Percentiles rank a stretch among this genome's conserved stretches.
Conservation (phyloP, 2,113 vertebrate genomes). For the Syngnathus scovelli region DNA sequence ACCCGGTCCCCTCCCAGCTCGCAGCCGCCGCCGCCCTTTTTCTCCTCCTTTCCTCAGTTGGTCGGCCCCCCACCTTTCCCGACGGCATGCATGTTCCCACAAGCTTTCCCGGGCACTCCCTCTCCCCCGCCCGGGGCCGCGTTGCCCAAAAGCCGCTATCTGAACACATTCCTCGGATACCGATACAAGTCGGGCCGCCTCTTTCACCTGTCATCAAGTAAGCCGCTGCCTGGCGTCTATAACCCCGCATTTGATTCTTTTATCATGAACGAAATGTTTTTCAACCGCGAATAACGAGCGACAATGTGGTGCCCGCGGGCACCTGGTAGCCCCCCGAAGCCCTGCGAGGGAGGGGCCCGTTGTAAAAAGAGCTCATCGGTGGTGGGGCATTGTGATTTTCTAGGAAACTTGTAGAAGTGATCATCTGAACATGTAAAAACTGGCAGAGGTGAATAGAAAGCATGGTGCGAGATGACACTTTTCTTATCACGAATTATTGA, state of each 20-base stretch:
- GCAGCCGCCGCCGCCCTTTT: slow-evolving; percentile 7
- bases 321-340: too few species aligned
- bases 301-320: too few species aligned
- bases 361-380: too few species aligned
- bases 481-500: too few species aligned
- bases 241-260: background rate
- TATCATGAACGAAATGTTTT: too few species aligned
- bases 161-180: slow-evolving; percentile 61
- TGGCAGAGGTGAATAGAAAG: too few species aligned
- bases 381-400: too few species aligned
- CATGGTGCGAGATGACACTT: too few species aligned
- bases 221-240: background rate
- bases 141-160: slow-evolving; percentile 36
- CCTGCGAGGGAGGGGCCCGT: too few species aligned
- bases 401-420: too few species aligned
- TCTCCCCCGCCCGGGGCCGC: slow-evolving; percentile 31
- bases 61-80: slow-evolving; percentile 3
- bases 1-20: slow-evolving; percentile 17
- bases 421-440: too few species aligned
- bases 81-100: slow-evolving; percentile 50
- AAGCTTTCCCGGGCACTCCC: slow-evolving; percentile 38
- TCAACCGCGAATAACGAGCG: too few species aligned
- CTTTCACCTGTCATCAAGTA: slow-evolving; percentile 41
- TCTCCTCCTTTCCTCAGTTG: background rate
- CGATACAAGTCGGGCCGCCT: slow-evolving; percentile 24